These are phyloP conservation scores for Puntigrus tetrazona DNA, from an alignment of 2,113 vertebrate genomes.

Conservation along the genomic window DNA sequence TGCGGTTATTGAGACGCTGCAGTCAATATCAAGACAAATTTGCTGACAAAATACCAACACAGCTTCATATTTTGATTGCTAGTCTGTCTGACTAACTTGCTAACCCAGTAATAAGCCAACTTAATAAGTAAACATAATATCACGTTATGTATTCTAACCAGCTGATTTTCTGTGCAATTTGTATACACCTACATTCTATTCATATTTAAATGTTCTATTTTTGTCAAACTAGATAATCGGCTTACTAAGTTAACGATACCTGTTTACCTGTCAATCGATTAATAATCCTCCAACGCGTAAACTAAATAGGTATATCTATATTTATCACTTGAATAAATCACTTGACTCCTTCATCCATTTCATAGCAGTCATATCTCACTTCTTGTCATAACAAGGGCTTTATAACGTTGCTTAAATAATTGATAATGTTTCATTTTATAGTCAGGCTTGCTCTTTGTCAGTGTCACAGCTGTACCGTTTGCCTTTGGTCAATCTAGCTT, in stretches of 20 bases:
- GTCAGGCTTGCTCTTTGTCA: background rate
- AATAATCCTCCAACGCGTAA: background rate
- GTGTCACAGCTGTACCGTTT: background rate
- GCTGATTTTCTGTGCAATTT: background rate
- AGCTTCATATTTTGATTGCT: background rate
- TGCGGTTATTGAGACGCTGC: background rate
- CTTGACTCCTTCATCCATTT: background rate
- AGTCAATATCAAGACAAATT: background rate
- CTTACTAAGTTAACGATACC: background rate
- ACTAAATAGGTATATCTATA: background rate
- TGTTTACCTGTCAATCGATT: background rate
- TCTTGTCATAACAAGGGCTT: background rate
- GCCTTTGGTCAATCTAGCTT: background rate
- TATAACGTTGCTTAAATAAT: slow-evolving; percentile 3
- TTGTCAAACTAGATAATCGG: background rate
- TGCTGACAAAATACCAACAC: background rate
- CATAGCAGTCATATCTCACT: background rate
- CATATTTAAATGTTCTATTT: background rate
- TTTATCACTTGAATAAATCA: background rate
- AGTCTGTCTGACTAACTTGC: background rate
- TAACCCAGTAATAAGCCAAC: background rate
- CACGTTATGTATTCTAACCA: background rate
- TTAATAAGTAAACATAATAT: background rate
- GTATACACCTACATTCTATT: background rate
- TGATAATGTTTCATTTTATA: background rate